Percentiles rank a stretch among this genome's conserved stretches.
Conservation (phyloP, 2,888 invertebrate genomes). For the Tetramorium bicarinatum region DNA sequence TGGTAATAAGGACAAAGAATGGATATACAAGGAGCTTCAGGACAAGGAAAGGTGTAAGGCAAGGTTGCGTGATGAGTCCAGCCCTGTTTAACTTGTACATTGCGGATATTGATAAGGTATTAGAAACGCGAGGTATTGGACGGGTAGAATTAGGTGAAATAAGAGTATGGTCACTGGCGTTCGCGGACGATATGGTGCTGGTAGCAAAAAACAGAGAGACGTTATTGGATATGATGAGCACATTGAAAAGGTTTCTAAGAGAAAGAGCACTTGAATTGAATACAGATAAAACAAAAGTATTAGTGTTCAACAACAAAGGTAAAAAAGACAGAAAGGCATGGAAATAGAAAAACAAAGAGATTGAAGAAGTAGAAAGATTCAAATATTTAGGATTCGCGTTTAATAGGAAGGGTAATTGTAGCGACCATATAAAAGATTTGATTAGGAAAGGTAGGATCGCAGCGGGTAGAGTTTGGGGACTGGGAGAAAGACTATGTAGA, state of each 20-base stretch:
- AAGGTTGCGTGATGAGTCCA: background rate
- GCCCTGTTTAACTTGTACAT: background rate
- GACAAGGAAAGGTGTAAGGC: background rate
- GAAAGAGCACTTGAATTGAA: too few species aligned
- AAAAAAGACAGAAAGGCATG: too few species aligned
- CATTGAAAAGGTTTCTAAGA: background rate
- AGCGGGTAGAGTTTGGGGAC: background rate
- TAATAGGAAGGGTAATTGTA: background rate
- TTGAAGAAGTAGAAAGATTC: background rate
- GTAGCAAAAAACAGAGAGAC: background rate
- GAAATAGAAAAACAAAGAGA: too few species aligned
- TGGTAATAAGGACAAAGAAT: background rate
- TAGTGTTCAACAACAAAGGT: too few species aligned
- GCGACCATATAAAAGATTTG: background rate
- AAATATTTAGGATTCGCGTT: background rate
- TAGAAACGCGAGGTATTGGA: background rate
- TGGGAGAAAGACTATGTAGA: background rate
- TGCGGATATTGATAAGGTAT: background rate
- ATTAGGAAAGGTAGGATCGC: background rate
- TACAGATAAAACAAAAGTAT: too few species aligned
- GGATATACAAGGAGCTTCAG: background rate
- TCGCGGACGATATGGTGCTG: background rate
- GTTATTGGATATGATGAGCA: background rate
- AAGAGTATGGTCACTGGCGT: background rate
- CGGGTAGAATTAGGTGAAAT: too few species aligned